Base-by-base conservation (phyloP, 2,797 vertebrate species). In the Scleropages formosus region DNA sequence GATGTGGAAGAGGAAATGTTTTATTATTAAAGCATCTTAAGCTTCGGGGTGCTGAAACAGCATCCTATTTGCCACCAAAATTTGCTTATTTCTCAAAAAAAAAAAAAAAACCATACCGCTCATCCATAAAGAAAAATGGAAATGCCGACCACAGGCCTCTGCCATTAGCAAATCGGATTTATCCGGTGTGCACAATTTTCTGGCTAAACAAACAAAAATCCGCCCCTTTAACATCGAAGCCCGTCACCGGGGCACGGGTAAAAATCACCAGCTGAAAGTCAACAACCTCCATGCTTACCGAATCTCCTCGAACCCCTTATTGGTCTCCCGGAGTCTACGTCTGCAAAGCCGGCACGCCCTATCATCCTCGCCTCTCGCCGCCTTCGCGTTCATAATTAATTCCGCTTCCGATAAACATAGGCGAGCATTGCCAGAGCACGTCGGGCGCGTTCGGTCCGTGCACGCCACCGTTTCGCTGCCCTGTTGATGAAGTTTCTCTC, bases 351-450 rank as follows among this genome's bases (percentile, higher is more conserved):
- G 39, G 27, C 47, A 16, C 47, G 39, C 16, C 61, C 13, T 15
- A 56, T 47, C 73, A 56, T 22, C 59, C 59, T 11, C 63, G 62
- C 51, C 78, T 74, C 74, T 73, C 44, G n/a, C 68, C 46, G 69
- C 49, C 73, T 67, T 8, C 11, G 1, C 26, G 72, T 79, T 72
- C 69, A 79, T 76, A 73, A 76, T 76, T 67, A 67, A 79, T 76
- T 22, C 9, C 60, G 56, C 44, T 76, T 72, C 26, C 62, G 64
- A 78, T 73, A 76, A 75, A 67, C 56, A 76, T 49, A 51, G 51
- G 59, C 65, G 39, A 13, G 31, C 9, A 47, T 47, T 62, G 27
- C 47, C 67, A 69, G 51, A 51, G 67, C 49, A 20, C 44, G 24
- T 46, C 51, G 67, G 47, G 51, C 67, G 46, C 69, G 46, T 69